phyloP scores from a whole-genome alignment of 2,113 vertebrate genomes.

The Microtus oregoni region DNA sequence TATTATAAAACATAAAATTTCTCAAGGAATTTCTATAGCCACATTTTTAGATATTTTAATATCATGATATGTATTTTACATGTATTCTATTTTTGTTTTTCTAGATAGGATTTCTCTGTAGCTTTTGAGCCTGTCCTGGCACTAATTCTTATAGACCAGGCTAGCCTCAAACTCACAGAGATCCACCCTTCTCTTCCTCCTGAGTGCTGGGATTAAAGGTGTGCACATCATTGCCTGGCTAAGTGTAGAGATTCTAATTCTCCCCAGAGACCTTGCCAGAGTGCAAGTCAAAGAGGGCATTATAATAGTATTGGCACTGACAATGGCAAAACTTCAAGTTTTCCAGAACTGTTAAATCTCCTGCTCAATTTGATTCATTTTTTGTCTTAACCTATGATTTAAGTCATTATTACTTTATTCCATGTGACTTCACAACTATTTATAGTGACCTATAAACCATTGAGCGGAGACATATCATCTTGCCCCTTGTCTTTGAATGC shows the following conservation, averaged over 20 bases:
- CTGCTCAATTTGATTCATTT: conserved; percentile 46
- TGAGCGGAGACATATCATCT: neutral
- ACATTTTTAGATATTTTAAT: conserved; percentile 16
- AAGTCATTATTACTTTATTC: conserved; percentile 34
- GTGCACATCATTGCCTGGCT: too few species aligned
- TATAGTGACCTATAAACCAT: neutral
- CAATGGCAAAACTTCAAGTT: neutral
- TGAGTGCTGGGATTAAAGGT: too few species aligned
- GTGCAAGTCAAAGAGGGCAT: neutral
- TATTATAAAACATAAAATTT: conserved; percentile 17
- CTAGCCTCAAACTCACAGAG: too few species aligned
- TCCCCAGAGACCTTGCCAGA: neutral
- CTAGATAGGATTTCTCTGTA: too few species aligned
- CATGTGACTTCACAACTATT: neutral
- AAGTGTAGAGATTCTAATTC: neutral
- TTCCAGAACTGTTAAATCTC: conserved; percentile 3
- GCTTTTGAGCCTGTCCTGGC: too few species aligned
- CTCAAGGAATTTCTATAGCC: neutral
- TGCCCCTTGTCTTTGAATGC: neutral
- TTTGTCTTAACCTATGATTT: neutral
- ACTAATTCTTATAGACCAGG: too few species aligned
- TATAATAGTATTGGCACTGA: neutral
- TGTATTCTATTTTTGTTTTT: too few species aligned
- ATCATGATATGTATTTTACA: neutral
- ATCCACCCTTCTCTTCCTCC: too few species aligned